Conservation (phyloP, 2,888 invertebrate species). For the Agapostemon virescens region DNA sequence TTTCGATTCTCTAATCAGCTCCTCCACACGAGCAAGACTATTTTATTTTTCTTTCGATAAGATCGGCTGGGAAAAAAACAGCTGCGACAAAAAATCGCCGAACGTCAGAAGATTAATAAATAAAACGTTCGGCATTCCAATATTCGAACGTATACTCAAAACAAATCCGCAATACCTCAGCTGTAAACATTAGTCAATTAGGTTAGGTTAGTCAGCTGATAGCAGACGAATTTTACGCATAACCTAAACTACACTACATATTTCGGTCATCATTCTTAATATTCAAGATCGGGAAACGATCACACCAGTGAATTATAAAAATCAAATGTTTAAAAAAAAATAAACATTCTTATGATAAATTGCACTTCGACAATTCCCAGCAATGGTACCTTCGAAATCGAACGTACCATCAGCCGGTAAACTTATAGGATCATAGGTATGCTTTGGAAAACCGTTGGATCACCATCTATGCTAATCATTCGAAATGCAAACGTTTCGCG, state of each 20-base stretch:
- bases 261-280: background rate
- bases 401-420: constrained; percentile 15
- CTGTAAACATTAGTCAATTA: background rate
- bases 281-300: background rate
- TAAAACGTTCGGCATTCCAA: background rate
- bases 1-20: constrained; percentile 25
- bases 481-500: background rate
- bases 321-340: background rate
- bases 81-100: too few relatives aligned
- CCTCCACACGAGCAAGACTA: background rate
- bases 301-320: background rate
- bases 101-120: background rate
- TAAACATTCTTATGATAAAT: background rate
- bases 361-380: background rate
- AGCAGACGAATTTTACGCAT: background rate
- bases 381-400: background rate
- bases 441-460: background rate
- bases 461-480: background rate
- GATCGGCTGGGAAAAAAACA: constrained; percentile 10
- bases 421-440: background rate
- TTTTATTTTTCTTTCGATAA: background rate
- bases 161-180: background rate
- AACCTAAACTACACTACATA: background rate
- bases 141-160: too few relatives aligned
- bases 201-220: background rate